Percentiles rank a stretch among this genome's conserved stretches.
Conservation (phyloP, 2,797 vertebrate genomes). For the Eospalax fontanierii region DNA sequence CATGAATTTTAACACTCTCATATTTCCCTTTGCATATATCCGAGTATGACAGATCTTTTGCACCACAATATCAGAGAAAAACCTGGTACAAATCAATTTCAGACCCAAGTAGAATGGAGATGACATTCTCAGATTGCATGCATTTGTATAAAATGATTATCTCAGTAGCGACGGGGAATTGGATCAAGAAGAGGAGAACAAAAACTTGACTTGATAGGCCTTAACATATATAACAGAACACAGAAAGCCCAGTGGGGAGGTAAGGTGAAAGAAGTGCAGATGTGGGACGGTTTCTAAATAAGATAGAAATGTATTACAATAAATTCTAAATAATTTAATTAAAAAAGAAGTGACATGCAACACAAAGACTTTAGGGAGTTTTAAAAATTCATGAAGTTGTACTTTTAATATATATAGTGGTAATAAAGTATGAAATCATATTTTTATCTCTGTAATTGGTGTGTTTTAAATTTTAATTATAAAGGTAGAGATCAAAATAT, state of each 20-base stretch:
- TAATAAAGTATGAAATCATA: not conserved
- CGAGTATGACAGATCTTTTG: not conserved
- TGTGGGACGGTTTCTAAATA: too few species aligned
- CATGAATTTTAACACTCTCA: not conserved
- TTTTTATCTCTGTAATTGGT: not conserved
- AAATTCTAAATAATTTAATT: too few species aligned
- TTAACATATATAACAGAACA: too few species aligned
- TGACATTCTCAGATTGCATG: not conserved
- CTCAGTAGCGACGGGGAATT: not conserved
- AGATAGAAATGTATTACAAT: too few species aligned
- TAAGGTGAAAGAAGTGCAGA: too few species aligned
- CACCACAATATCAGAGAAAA: not conserved
- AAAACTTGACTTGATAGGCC: too few species aligned
- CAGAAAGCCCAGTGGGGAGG: too few species aligned
- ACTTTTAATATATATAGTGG: not conserved
- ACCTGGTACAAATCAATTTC: not conserved
- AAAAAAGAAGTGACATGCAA: not conserved
- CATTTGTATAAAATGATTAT: not conserved
- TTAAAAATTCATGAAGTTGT: not conserved
- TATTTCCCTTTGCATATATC: not conserved
- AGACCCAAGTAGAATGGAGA: not conserved
- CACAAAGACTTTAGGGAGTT: not conserved
- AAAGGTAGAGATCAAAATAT: not conserved
- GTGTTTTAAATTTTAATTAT: constrained; percentile 24
- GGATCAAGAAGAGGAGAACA: not conserved